Base-by-base conservation (phyloP, 2,888 invertebrate genomes). In the Epistrophella euchroma region DNA sequence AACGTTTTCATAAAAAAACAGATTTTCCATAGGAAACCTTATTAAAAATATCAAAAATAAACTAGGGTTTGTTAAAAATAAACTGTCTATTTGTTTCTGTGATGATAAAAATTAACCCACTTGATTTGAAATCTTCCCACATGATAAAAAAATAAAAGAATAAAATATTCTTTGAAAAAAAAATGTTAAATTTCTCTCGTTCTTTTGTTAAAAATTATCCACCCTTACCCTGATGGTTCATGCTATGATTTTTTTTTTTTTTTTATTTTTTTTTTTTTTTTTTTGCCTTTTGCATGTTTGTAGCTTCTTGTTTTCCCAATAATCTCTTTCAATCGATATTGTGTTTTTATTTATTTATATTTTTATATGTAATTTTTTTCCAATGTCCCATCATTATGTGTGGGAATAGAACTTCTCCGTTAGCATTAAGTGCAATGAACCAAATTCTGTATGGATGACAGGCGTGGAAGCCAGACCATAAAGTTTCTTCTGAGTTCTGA, bases 251-350 rank as follows among this genome's bases (percentile, higher is more conserved):
- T 82, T 58, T 4, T 17, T 62, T 73, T 40, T 32, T 5, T 43
- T 43, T 72, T 45, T 15, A 35, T 32, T 9, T 32, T 4, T 17
- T 62, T 73, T 40, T 32, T 5, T 43, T 43, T 72, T 45, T 15
- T 47, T 32, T 9, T 32, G 32, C 45, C 37, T 28, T 32, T 32
- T 32, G 71, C 35, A 71, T 22, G 10, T 28, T 32, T 45, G 7
- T 45, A 22, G 19, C 22, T 58, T 45, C 78, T 78, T 73, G 68
- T 78, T 72, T 60, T 72, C 32, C 60, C 60, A 60, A 72, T 72
- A 72, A 60, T 72, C 72, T 60, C 22, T 32, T 45, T 58, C 32
- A 72, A 60, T 72, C 72, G 72, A 72, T 72, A 72, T 58, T 32
- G 35, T 47, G 11, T 35, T 19, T 19, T 19, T 37, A 4, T 37